A percentile compares a stretch with the other conserved stretches of the same genome.
These are phyloP conservation scores for Trididemnum nubilum DNA, from an alignment of 23 tunicate genomes.

Conservation along the genomic window DNA sequence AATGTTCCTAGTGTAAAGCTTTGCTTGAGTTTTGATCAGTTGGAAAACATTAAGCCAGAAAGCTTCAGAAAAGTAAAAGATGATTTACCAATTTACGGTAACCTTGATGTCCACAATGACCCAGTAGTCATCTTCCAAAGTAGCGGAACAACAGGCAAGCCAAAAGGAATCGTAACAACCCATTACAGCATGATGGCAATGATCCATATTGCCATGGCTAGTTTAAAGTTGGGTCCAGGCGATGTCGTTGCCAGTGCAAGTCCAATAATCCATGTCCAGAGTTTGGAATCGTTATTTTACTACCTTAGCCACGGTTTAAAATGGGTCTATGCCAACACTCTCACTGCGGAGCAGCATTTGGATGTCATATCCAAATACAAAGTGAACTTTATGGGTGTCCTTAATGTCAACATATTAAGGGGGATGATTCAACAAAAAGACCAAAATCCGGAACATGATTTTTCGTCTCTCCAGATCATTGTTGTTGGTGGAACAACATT, in stretches of 20 bases:
- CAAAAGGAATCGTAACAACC: conserved; percentile 18
- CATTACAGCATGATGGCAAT: conserved; percentile 5
- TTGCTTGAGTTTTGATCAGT: conserved; percentile 21
- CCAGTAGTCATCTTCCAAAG: conserved; percentile 4
- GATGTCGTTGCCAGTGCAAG: neutral
- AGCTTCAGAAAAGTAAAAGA: neutral
- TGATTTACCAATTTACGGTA: neutral
- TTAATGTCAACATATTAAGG: neutral
- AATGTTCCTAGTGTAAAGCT: conserved; percentile 12
- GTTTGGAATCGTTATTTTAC: neutral
- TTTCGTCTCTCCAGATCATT: neutral
- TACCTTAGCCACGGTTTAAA: neutral
- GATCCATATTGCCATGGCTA: neutral
- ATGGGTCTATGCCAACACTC: neutral
- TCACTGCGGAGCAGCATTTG: neutral
- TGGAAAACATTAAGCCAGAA: neutral
- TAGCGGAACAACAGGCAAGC: conserved; percentile 36
- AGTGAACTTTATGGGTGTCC: neutral
- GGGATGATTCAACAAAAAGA: neutral
- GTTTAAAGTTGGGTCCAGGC: neutral
- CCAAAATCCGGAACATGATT: neutral
- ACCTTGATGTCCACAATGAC: conserved; percentile 17
- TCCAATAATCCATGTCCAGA: neutral
- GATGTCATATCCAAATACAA: neutral
- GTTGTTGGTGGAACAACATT: conserved; percentile 17